Conservation (phyloP, 2,888 invertebrate species). For the Agrochola circellaris region DNA sequence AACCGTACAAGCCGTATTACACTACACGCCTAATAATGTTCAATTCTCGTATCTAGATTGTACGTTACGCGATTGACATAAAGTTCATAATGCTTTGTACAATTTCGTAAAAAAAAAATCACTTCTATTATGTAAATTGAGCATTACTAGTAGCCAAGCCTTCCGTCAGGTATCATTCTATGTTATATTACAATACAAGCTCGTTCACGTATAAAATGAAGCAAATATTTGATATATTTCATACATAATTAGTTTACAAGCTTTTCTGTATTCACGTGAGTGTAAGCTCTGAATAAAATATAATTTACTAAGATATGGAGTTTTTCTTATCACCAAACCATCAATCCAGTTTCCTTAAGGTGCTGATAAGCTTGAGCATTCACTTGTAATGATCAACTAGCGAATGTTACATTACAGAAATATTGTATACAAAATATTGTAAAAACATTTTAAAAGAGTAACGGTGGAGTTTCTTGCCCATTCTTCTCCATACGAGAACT, state of each 20-base stretch:
- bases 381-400: no score
- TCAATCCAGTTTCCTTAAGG: neutral
- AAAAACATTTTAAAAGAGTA: no score
- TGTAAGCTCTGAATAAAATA: conserved; percentile 55
- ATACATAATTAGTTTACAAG: conserved; percentile 25
- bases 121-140: neutral
- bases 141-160: neutral
- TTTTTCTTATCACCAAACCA: conserved; percentile 14
- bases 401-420: no score
- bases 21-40: neutral
- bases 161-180: neutral
- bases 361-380: no score
- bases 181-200: conserved; percentile 27
- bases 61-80: neutral
- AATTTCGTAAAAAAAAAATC: neutral
- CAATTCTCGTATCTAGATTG: neutral
- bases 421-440: no score
- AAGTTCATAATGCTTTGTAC: neutral
- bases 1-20: no score
- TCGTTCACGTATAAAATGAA: conserved; percentile 21
- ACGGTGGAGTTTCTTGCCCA: no score
- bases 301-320: conserved; percentile 19
- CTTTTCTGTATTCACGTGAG: conserved; percentile 46
- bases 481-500: no score
- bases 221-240: conserved; percentile 50